A percentile compares a stretch with the other conserved stretches of the same genome.
Evolutionary conservation across 2,113 vertebrate species (phyloP).

Genomic region (Arizona elegans): DNA sequence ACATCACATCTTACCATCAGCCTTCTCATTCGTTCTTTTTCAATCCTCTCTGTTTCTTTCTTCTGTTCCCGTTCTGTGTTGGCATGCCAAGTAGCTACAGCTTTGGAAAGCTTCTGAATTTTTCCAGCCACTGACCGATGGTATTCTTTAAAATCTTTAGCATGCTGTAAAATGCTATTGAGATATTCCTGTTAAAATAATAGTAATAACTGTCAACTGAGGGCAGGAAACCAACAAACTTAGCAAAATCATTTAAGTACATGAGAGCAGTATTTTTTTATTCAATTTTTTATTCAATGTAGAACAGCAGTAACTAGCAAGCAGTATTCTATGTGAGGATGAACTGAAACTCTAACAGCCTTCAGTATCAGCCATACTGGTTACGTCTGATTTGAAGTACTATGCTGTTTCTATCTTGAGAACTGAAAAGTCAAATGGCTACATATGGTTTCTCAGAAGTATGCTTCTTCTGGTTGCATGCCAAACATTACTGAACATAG

Average conservation of each 20-base stretch:
- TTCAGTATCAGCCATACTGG: neutral
- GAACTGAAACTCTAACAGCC: too few relatives aligned
- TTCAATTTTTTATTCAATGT: neutral
- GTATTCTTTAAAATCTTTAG: slow-evolving; percentile 98
- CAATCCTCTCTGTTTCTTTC: slow-evolving; percentile 95
- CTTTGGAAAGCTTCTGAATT: slow-evolving; percentile 93
- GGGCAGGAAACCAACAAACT: neutral
- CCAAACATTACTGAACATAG: neutral
- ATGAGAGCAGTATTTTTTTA: neutral
- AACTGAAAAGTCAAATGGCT: neutral
- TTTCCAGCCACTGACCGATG: slow-evolving; percentile 94
- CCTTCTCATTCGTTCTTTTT: slow-evolving; percentile 97
- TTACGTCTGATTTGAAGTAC: neutral
- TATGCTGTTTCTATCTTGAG: neutral
- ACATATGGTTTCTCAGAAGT: neutral
- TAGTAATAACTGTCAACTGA: neutral
- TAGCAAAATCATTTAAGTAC: rapidly evolving
- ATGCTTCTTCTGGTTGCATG: neutral
- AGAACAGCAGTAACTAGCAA: neutral
- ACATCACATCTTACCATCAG: slow-evolving; percentile 82
- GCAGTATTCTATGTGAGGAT: neutral
- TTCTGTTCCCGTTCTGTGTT: slow-evolving; percentile 98
- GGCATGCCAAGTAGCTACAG: slow-evolving; percentile 94
- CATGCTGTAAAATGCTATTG: slow-evolving; percentile 97
- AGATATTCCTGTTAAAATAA: slow-evolving; percentile 86